These are phyloP conservation scores for Micropoecilia bifurca DNA, from an alignment of 2,797 vertebrate genomes.

Conservation along the genomic window DNA sequence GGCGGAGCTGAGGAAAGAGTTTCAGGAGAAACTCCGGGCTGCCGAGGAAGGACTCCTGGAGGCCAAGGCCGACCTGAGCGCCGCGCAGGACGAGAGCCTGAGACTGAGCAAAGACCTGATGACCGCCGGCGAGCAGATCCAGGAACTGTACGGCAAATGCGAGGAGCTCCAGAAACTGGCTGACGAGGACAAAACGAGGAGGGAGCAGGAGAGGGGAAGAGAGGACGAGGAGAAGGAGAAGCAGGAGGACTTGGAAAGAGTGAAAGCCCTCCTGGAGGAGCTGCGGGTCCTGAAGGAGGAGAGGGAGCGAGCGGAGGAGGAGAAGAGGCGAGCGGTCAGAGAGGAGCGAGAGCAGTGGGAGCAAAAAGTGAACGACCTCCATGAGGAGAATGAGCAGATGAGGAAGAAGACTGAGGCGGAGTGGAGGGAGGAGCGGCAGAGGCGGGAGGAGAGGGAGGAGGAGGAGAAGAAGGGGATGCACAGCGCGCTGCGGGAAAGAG, in stretches of 20 bases:
- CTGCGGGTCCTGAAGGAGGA: conserved; percentile 75
- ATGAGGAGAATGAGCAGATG: conserved; percentile 81
- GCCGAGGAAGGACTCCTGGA: conserved; percentile 77
- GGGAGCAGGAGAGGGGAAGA: conserved; percentile 45
- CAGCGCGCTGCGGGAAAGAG: conserved; percentile 84
- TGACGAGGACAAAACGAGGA: conserved; percentile 57
- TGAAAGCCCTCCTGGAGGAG: conserved; percentile 73
- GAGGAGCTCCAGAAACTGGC: conserved; percentile 69
- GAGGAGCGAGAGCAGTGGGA: conserved; percentile 80
- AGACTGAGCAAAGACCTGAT: conserved; percentile 70
- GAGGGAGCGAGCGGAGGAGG: conserved; percentile 69
- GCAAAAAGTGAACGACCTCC: conserved; percentile 77
- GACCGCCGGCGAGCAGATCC: conserved; percentile 73
- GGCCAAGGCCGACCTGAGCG: conserved; percentile 64
- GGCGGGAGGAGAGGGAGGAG: conserved; percentile 87
- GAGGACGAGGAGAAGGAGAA: conserved; percentile 67
- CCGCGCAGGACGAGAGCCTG: conserved; percentile 68
- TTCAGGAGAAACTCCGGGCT: conserved; percentile 78
- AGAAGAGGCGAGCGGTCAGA: conserved; percentile 71
- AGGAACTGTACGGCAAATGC: conserved; percentile 71
- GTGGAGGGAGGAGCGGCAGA: conserved; percentile 82
- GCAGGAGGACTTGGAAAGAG: conserved; percentile 68
- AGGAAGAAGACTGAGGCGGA: conserved; percentile 85
- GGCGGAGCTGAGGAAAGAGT: conserved; percentile 79
- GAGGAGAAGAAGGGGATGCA: conserved; percentile 88